Conservation (phyloP, 1,140 invertebrate species). For the Bicyclus anynana region DNA sequence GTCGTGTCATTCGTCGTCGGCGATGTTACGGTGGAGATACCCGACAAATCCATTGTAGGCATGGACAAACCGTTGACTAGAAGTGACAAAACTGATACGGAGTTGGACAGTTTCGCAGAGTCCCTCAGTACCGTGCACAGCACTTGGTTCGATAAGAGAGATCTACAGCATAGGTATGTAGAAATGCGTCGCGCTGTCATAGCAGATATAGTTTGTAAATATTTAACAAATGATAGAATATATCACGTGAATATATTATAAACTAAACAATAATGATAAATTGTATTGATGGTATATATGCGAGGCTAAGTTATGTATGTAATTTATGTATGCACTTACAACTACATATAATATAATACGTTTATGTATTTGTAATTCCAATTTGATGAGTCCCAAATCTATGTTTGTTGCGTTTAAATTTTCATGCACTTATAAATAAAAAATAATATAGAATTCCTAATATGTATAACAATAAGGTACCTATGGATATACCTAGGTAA, state of each 20-base stretch:
- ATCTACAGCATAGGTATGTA: constrained; percentile 79
- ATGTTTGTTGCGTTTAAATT: no score
- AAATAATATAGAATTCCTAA: no score
- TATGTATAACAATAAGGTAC: no score
- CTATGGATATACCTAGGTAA: no score
- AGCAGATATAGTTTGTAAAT: background rate
- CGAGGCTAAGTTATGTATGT: no score
- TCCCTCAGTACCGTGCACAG: constrained; percentile 67
- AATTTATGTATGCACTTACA: no score
- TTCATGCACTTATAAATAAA: no score
- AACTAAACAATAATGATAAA: no score
- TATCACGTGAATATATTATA: background rate
- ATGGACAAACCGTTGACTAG: constrained; percentile 59
- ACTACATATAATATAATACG: no score
- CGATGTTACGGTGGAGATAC: constrained; percentile 61
- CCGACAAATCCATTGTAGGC: constrained; percentile 59
- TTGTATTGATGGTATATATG: no score
- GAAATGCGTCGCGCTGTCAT: background rate
- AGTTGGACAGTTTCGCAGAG: constrained; percentile 79
- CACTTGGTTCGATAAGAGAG: constrained; percentile 78
- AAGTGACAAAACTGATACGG: constrained; percentile 75
- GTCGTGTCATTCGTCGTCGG: constrained; percentile 52
- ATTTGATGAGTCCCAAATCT: no score
- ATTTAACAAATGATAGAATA: background rate
- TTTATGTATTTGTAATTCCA: no score